Evolutionary conservation across 2,797 vertebrate species (phyloP).

Genomic region (Myotis planiceps): DNA sequence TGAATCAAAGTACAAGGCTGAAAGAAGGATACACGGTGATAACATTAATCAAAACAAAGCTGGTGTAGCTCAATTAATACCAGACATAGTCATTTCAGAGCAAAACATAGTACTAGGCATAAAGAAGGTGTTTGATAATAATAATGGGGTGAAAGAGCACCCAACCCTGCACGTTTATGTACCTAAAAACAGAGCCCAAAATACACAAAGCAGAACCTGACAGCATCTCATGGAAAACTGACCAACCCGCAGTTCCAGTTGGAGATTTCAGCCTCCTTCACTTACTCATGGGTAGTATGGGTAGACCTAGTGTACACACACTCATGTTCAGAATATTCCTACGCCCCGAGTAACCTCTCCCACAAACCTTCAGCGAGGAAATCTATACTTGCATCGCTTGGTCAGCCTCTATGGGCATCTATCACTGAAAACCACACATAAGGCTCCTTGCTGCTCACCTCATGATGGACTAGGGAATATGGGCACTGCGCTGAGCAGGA

Average conservation of each 20-base stretch:
- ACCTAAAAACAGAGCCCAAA: neutral
- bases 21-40: neutral
- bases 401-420: neutral
- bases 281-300: neutral
- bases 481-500: neutral
- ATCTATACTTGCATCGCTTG: fast-evolving
- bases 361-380: neutral
- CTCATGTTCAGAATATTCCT: neutral
- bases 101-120: neutral
- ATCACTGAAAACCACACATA: neutral
- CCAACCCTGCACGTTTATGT: neutral
- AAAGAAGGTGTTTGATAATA: neutral
- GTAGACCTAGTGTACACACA: neutral
- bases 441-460: fast-evolving
- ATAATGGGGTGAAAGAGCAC: neutral
- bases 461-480: fast-evolving
- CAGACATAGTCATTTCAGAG: neutral
- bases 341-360: neutral
- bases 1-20: neutral
- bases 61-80: neutral
- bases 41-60: conserved; percentile 12
- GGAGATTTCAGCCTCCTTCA: neutral
- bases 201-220: neutral
- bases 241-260: neutral
- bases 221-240: neutral